Evolutionary conservation across 2,113 vertebrate genomes (phyloP).

Genomic region (Cathartes aura): DNA sequence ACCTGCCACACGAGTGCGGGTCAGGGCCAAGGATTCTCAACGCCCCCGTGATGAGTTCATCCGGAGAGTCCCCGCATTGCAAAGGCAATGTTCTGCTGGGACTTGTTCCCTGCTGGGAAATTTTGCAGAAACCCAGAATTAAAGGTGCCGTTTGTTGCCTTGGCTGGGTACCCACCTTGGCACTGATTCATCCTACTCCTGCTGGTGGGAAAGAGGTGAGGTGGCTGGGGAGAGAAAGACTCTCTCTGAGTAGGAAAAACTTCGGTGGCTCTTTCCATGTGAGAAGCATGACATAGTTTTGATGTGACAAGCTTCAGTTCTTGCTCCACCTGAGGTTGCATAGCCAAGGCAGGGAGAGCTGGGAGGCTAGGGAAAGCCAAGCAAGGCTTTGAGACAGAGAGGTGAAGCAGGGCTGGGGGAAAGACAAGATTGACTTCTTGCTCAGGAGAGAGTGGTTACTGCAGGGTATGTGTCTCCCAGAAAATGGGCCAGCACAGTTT

Average conservation of each 20-base stretch:
- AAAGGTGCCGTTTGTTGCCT: background rate
- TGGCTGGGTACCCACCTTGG: background rate
- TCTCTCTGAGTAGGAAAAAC: background rate
- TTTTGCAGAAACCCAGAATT: background rate
- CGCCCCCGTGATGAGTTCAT: background rate
- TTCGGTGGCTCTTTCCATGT: background rate
- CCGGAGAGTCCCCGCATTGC: background rate
- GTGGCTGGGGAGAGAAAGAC: background rate
- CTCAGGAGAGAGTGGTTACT: background rate
- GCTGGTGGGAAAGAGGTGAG: background rate
- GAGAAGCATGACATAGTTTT: background rate
- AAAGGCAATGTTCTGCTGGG: background rate
- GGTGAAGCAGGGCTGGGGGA: background rate
- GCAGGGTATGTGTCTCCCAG: background rate
- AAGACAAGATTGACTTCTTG: background rate
- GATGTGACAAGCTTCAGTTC: background rate
- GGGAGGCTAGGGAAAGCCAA: background rate
- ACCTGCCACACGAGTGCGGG: background rate
- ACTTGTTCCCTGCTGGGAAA: slow-evolving; percentile 54
- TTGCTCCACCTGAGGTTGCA: background rate
- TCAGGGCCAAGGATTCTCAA: background rate
- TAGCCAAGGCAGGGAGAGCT: background rate
- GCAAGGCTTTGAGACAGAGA: background rate
- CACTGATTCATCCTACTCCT: background rate
- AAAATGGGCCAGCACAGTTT: background rate